Percentiles rank a stretch among this genome's conserved stretches.
phyloP scores from a whole-genome alignment of 64 coral and sea anemone species.

The Cladopsammia gracilis region DNA sequence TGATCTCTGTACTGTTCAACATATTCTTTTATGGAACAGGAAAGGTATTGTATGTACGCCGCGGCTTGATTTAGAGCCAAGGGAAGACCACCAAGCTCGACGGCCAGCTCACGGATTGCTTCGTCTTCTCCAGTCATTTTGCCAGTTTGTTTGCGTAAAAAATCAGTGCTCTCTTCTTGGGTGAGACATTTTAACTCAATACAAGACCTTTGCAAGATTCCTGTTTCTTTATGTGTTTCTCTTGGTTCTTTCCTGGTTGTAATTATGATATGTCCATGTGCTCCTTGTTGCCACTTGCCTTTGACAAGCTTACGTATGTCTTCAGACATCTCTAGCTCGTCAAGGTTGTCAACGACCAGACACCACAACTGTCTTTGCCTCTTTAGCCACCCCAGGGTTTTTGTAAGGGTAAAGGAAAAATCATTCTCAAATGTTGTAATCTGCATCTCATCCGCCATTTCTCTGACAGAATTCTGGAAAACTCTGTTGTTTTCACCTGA shows the following conservation, averaged over 20 bases:
- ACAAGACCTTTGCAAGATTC: constrained; percentile 45
- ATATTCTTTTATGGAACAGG: constrained; percentile 40
- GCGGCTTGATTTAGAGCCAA: constrained; percentile 80
- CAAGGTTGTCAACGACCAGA: constrained; percentile 77
- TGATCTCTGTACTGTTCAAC: constrained; percentile 62
- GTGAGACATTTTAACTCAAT: constrained; percentile 65
- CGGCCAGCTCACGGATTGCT: constrained; percentile 1
- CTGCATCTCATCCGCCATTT: constrained; percentile 47
- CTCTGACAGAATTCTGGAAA: constrained; percentile 62
- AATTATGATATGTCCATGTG: constrained; percentile 61
- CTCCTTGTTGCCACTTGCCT: constrained; percentile 64
- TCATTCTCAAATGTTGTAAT: constrained; percentile 65
- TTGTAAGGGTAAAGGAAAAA: constrained; percentile 23
- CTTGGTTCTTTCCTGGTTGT: constrained; percentile 71
- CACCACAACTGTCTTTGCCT: constrained; percentile 52
- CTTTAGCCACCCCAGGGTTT: constrained; percentile 47
- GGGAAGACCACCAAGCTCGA: constrained; percentile 76
- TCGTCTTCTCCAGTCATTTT: background rate
- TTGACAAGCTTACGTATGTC: constrained; percentile 45
- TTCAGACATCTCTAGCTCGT: constrained; percentile 63
- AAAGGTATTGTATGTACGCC: constrained; percentile 51
- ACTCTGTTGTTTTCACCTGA: constrained; percentile 58
- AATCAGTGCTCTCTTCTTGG: constrained; percentile 36
- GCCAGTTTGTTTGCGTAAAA: constrained; percentile 47
- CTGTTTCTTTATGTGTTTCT: constrained; percentile 36